A percentile compares a stretch with the other conserved stretches of the same genome.
These are phyloP conservation scores for Silurus asotus DNA, from an alignment of 2,113 vertebrate species.

Conservation along the genomic window DNA sequence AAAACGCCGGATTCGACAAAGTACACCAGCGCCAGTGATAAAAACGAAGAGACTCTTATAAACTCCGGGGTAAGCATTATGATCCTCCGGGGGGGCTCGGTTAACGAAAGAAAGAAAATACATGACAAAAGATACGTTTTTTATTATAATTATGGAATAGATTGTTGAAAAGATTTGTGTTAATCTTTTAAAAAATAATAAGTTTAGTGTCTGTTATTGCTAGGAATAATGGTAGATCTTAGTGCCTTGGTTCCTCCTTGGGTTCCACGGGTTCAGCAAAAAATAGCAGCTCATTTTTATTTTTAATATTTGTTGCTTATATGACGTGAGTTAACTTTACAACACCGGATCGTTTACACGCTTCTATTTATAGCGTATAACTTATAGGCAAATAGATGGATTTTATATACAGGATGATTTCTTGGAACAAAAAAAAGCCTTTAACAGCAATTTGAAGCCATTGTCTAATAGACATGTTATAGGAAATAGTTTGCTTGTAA, in stretches of 20 bases:
- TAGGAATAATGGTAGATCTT: neutral
- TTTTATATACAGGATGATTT: neutral
- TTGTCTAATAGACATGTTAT: neutral
- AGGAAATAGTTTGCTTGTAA: neutral
- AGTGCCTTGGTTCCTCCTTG: too few relatives aligned
- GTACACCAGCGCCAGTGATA: constrained; percentile 64
- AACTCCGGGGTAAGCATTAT: constrained; percentile 76
- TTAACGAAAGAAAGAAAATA: neutral
- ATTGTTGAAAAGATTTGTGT: neutral
- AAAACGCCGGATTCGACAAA: constrained; percentile 66
- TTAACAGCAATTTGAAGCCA: neutral
- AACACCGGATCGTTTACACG: neutral
- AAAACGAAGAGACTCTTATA: constrained; percentile 61
- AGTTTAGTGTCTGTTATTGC: neutral
- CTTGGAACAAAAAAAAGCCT: neutral
- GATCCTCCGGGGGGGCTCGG: neutral
- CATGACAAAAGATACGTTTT: neutral
- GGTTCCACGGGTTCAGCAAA: neutral
- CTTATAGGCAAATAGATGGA: neutral
- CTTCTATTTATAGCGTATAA: neutral
- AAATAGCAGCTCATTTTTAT: neutral
- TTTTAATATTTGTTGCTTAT: neutral
- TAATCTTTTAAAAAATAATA: neutral
- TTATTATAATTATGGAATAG: neutral
- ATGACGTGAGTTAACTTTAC: neutral